Evolutionary conservation across 2,888 invertebrate genomes (phyloP).

Genomic region (Tetragnatha montana): DNA sequence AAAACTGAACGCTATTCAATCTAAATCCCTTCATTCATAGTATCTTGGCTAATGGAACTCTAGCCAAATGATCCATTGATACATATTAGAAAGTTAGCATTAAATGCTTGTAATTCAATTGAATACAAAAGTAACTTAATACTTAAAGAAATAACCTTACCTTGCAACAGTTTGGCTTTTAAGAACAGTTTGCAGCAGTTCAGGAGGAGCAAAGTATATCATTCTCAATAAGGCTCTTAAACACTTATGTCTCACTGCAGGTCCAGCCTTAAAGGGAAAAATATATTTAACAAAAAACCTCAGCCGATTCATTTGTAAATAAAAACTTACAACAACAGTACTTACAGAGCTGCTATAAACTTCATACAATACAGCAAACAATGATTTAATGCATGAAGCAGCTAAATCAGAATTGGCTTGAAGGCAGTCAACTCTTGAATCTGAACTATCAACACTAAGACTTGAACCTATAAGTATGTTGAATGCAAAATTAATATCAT

Average conservation of each 20-base stretch:
- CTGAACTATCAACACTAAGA: conserved; percentile 75
- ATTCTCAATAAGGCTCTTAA: conserved; percentile 95
- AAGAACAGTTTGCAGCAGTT: conserved; percentile 85
- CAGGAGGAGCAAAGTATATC: conserved; percentile 94
- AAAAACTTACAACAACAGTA: conserved; percentile 48
- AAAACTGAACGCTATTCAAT: no score
- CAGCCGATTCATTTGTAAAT: background rate
- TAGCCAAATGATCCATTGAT: no score
- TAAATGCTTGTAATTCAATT: no score
- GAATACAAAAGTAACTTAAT: no score
- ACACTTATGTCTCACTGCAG: conserved; percentile 97
- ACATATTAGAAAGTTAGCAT: no score
- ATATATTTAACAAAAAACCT: background rate
- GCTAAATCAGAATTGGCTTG: conserved; percentile 84
- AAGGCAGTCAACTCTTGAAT: conserved; percentile 84
- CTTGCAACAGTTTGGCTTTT: conserved; percentile 86
- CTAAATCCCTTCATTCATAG: no score
- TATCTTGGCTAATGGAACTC: no score
- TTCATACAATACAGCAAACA: conserved; percentile 96
- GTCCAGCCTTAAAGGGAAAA: conserved; percentile 83
- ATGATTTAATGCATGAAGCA: conserved; percentile 83
- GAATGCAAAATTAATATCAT: conserved; percentile 6
- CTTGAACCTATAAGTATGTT: conserved; percentile 57
- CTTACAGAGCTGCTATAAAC: conserved; percentile 93
- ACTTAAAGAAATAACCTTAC: conserved; percentile 5